Base-by-base conservation (phyloP, 2,797 vertebrate genomes). In the Peromyscus eremicus region DNA sequence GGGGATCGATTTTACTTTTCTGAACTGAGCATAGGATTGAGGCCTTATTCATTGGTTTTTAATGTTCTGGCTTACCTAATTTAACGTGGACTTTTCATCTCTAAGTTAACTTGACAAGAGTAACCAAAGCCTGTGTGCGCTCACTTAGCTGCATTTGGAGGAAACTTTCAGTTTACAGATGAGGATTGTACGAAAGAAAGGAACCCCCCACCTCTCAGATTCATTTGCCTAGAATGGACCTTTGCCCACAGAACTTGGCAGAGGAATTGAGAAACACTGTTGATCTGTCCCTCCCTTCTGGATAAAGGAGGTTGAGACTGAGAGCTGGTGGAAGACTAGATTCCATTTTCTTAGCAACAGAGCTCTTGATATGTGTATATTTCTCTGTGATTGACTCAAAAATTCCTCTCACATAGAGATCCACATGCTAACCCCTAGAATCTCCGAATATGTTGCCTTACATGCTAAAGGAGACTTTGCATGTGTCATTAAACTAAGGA, bases 121-220 rank as follows among this genome's bases (percentile, higher is more conserved):
- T 17, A 19, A 25, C 9, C 5, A 52, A 87, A n/a, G 37, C 43
- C 21, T 17, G 2, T n/a, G 25, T 52, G 9, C 3, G 34, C 37
- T 62, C 68, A 60, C 25, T 4, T 2, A 34, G 4, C 27, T 43
- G 5, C 2, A 16, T 11, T 5, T 49, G 25, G 23, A 40, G 46
- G 40, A n/a, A 71, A 9, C 4, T 1, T 17, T 32, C 2, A 40
- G 17, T 29, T 49, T 9, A 62, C 19, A 52, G 12, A 9, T 57
- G 27, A 62, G 19, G 21, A 14, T 25, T 82, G 11, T 2, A 4
- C 37, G 70, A 79, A 95, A 25, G 29, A 81, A 66, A 66, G 21
- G 29, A 43, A 1, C 0, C 1, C 55, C 52, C 7, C 27, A 0
- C 16, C 2, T n/a, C 27, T 34, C 34, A 49, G 64, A 52, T 3